Evolutionary conservation across 2,113 vertebrate species (phyloP).

Genomic region (Hemiscyllium ocellatum): DNA sequence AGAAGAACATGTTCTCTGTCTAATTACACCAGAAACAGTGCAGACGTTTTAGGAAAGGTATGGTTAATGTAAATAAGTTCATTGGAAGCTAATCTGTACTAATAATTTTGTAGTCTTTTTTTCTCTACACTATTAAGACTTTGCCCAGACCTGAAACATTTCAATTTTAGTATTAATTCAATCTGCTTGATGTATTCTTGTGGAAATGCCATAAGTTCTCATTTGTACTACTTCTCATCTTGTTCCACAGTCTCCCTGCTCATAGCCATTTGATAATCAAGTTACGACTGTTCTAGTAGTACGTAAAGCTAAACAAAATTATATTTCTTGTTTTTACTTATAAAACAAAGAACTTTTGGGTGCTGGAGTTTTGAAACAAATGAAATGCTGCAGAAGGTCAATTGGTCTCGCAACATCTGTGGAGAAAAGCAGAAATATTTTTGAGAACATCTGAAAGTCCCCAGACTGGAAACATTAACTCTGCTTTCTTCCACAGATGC

Average conservation of each 20-base stretch:
- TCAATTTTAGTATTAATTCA: neutral
- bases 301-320: neutral
- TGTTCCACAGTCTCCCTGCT: neutral
- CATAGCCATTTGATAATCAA: neutral
- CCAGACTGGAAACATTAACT: too few relatives aligned
- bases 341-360: too few relatives aligned
- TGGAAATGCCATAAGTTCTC: neutral
- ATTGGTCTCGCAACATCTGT: too few relatives aligned
- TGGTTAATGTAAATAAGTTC: slow-evolving; percentile 40
- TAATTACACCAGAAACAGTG: slow-evolving; percentile 60
- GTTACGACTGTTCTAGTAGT: neutral
- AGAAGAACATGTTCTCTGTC: slow-evolving; percentile 63
- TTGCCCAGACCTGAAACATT: neutral
- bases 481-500: too few relatives aligned
- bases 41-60: slow-evolving; percentile 83
- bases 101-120: neutral
- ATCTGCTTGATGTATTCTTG: neutral
- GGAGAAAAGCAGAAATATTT: too few relatives aligned
- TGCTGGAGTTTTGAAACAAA: too few relatives aligned
- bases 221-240: neutral
- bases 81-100: neutral
- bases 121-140: neutral
- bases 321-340: neutral
- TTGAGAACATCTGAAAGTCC: too few relatives aligned
- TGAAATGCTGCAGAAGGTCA: too few relatives aligned